phyloP scores from a whole-genome alignment of 2,888 invertebrate species.

The Nymphalis polychloros region DNA sequence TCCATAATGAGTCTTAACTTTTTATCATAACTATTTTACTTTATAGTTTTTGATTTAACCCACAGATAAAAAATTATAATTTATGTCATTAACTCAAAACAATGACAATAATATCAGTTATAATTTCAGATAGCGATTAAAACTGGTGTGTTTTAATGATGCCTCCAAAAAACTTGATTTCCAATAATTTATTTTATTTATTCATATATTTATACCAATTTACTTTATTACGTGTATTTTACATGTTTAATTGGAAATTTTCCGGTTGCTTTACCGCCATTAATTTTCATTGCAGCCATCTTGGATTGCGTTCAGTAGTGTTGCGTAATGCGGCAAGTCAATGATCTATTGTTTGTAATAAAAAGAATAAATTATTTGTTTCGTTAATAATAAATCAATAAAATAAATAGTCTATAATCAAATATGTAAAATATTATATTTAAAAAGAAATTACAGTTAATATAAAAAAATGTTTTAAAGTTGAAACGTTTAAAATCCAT shows the following conservation, averaged over 20 bases:
- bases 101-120: background rate
- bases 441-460: too few species aligned
- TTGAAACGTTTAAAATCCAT: background rate
- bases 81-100: too few species aligned
- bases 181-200: background rate
- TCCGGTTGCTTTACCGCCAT: background rate
- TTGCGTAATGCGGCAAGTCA: slow-evolving; percentile 11
- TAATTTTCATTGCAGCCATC: background rate
- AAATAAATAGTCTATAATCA: too few species aligned
- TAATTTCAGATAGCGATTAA: background rate
- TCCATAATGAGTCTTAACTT: too few species aligned
- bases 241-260: background rate
- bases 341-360: slow-evolving; percentile 8
- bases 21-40: too few species aligned
- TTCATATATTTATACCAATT: background rate
- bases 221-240: background rate
- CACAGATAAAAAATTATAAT: too few species aligned
- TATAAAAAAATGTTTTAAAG: background rate
- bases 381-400: background rate
- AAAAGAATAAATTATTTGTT: background rate
- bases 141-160: too few species aligned
- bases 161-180: too few species aligned
- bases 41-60: too few species aligned
- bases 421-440: too few species aligned
- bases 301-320: slow-evolving; percentile 3